Evolutionary conservation across 2,888 invertebrate genomes (phyloP).

Genomic region (Seira ritae): DNA sequence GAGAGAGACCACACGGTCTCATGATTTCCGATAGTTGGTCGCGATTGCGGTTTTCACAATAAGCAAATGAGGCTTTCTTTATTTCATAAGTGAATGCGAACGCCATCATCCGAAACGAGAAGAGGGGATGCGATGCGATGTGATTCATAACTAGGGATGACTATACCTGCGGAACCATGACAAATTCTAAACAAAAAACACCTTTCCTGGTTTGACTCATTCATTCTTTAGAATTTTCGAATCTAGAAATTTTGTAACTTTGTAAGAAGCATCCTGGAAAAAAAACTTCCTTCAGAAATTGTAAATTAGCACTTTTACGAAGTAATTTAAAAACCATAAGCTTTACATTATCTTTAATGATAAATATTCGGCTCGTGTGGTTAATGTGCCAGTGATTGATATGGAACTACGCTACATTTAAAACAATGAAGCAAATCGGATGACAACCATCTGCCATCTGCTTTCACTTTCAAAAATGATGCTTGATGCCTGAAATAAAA

Average conservation of each 20-base stretch:
- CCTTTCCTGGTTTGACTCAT: too few species aligned
- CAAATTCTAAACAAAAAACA: too few species aligned
- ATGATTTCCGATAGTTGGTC: neutral
- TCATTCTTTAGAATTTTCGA: too few species aligned
- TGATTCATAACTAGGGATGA: too few species aligned
- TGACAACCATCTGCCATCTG: conserved; percentile 62
- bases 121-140: neutral
- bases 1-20: neutral
- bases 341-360: too few species aligned
- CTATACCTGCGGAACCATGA: too few species aligned
- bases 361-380: too few species aligned
- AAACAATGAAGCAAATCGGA: conserved; percentile 62
- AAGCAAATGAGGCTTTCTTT: neutral
- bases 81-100: conserved; percentile 24
- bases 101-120: conserved; percentile 14
- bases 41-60: neutral
- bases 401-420: conserved; percentile 57
- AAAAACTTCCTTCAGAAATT: too few species aligned
- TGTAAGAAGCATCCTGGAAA: too few species aligned
- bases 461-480: conserved; percentile 43
- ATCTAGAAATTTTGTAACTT: too few species aligned
- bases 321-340: too few species aligned
- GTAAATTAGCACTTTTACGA: too few species aligned
- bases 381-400: neutral
- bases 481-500: neutral